Conservation (phyloP, 1,140 invertebrate species). For the Bactericera cockerelli region DNA sequence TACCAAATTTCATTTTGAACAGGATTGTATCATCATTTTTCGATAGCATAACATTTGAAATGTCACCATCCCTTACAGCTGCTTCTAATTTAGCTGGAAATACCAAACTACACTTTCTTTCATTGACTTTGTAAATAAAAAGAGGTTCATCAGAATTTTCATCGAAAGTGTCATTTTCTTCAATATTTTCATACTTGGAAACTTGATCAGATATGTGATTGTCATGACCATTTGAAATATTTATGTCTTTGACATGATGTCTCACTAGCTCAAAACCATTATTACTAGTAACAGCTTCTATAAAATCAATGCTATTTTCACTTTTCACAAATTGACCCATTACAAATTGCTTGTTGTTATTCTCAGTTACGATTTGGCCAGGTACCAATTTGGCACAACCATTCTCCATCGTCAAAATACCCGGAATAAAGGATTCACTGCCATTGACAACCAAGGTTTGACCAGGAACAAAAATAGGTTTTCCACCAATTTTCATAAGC, state of each 20-base stretch:
- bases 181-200: background rate
- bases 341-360: constrained; percentile 51
- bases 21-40: constrained; percentile 54
- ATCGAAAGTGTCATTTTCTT: constrained; percentile 5
- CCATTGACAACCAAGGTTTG: constrained; percentile 48
- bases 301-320: constrained; percentile 48
- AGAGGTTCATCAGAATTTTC: constrained; percentile 35
- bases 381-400: constrained; percentile 50
- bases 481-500: constrained; percentile 36
- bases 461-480: constrained; percentile 50
- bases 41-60: constrained; percentile 56
- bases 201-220: background rate
- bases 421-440: constrained; percentile 55
- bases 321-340: constrained; percentile 58
- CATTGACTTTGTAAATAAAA: constrained; percentile 59
- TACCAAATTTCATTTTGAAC: constrained; percentile 51
- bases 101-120: constrained; percentile 55
- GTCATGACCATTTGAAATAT: background rate
- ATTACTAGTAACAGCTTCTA: constrained; percentile 35
- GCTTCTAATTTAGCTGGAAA: constrained; percentile 55
- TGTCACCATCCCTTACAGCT: constrained; percentile 56
- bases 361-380: constrained; percentile 50
- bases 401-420: constrained; percentile 47
- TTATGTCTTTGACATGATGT: background rate
- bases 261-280: background rate